Percentiles rank a stretch among this genome's conserved stretches.
Conservation (phyloP, 2,888 invertebrate genomes). For the Drosophila meridiana region DNA sequence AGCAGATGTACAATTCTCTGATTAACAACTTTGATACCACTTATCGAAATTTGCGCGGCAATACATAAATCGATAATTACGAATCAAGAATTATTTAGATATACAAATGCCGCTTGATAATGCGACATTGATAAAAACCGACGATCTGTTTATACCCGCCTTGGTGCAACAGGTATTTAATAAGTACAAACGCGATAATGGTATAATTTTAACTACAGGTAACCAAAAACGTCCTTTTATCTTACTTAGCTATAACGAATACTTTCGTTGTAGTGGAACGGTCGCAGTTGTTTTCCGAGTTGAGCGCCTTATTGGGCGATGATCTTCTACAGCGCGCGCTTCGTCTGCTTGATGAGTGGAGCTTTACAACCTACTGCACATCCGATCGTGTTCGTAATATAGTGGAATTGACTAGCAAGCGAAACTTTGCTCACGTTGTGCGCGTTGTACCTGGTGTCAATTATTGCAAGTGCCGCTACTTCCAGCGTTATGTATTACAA, state of each 20-base stretch:
- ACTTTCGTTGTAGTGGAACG: conserved; percentile 59
- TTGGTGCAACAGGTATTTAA: conserved; percentile 43
- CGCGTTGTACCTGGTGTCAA: conserved; percentile 88
- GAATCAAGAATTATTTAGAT: not conserved
- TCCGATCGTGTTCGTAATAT: conserved; percentile 53
- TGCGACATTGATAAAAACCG: not conserved
- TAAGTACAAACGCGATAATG: conserved; percentile 35
- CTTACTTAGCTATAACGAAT: not conserved
- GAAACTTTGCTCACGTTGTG: conserved; percentile 86
- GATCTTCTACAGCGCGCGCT: conserved; percentile 87
- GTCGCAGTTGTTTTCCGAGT: conserved; percentile 86
- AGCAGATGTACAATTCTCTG: not conserved
- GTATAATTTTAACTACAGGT: conserved; percentile 17
- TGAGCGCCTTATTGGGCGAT: conserved; percentile 87
- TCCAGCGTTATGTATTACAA: conserved; percentile 87
- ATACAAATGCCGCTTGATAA: conserved; percentile 44
- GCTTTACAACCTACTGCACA: conserved; percentile 86
- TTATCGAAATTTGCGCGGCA: conserved; percentile 17
- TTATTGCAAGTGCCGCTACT: conserved; percentile 89
- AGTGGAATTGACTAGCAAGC: conserved; percentile 40
- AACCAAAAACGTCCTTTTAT: not conserved
- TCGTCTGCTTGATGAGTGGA: conserved; percentile 87
- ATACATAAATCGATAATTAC: conserved; percentile 4
- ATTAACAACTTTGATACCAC: not conserved
- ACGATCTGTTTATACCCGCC: conserved; percentile 40